Evolutionary conservation across 2,888 invertebrate genomes (phyloP).

Genomic region (Agrochola litura): DNA sequence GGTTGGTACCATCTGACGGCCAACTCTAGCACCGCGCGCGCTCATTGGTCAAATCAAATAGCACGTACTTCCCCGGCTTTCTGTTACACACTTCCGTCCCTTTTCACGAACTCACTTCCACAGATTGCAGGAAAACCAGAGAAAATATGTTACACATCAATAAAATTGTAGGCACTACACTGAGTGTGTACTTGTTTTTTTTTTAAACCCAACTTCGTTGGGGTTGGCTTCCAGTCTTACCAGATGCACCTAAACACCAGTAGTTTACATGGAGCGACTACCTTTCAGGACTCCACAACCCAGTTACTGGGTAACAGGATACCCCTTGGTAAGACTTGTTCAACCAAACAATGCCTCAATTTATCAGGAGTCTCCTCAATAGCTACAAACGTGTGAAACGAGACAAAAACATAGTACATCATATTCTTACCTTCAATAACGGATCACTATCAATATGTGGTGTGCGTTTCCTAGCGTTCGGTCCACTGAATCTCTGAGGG

Average conservation of each 20-base stretch:
- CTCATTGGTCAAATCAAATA: too few species aligned
- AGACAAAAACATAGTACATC: not conserved
- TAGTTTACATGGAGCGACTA: not conserved
- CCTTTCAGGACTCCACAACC: not conserved
- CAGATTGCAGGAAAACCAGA: too few species aligned
- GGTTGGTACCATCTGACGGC: too few species aligned
- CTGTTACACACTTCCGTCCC: too few species aligned
- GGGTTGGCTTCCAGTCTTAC: not conserved
- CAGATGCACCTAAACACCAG: not conserved
- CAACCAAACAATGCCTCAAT: not conserved
- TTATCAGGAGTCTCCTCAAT: not conserved
- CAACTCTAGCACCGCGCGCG: too few species aligned
- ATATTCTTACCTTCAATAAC: slow-evolving; percentile 1
- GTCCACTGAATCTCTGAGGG: slow-evolving; percentile 67
- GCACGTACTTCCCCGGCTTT: too few species aligned
- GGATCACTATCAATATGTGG: slow-evolving; percentile 72
- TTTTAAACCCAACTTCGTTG: not conserved
- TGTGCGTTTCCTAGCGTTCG: slow-evolving; percentile 58
- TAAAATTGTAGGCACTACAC: not conserved
- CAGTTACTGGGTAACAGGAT: not conserved
- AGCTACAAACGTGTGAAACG: too few species aligned
- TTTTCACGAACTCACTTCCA: too few species aligned
- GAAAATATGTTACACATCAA: too few species aligned
- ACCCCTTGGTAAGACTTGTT: not conserved
- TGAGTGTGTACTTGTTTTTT: not conserved